A percentile compares a stretch with the other conserved stretches of the same genome.
phyloP scores from a whole-genome alignment of 2,797 vertebrate species.

The Heteromormyrus szaboi region DNA sequence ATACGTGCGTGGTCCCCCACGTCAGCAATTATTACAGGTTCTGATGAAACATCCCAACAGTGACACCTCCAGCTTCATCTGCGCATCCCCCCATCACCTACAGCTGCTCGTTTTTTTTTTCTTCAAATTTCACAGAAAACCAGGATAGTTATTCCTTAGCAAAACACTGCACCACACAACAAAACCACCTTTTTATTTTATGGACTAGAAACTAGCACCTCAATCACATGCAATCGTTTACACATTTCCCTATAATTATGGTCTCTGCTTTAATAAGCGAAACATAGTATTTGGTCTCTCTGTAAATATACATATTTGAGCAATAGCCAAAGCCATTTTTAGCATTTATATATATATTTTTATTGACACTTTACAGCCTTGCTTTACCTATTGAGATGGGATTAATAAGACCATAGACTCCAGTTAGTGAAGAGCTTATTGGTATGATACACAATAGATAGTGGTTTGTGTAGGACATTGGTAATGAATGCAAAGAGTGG shows the following conservation, averaged over 20 bases:
- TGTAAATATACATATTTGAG: background rate
- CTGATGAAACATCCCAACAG: background rate
- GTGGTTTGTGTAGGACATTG: background rate
- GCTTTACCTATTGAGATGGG: background rate
- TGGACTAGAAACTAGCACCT: background rate
- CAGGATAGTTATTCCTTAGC: background rate
- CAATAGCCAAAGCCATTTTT: background rate
- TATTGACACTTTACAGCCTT: background rate
- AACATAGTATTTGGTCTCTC: background rate
- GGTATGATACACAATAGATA: background rate
- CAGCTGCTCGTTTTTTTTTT: background rate
- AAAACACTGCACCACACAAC: background rate
- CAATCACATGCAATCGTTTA: background rate
- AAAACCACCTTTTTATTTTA: background rate
- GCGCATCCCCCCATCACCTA: background rate
- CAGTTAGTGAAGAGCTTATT: background rate
- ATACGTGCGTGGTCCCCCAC: background rate
- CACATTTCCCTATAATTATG: background rate
- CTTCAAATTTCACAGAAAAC: background rate
- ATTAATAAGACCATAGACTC: background rate
- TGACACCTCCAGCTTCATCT: background rate
- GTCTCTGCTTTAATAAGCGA: background rate
- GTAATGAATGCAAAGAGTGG: background rate
- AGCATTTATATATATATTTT: background rate
- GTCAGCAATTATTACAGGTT: conserved; percentile 7